phyloP scores from a whole-genome alignment of 1,140 invertebrate species.

The Macrosteles quadrilineatus region DNA sequence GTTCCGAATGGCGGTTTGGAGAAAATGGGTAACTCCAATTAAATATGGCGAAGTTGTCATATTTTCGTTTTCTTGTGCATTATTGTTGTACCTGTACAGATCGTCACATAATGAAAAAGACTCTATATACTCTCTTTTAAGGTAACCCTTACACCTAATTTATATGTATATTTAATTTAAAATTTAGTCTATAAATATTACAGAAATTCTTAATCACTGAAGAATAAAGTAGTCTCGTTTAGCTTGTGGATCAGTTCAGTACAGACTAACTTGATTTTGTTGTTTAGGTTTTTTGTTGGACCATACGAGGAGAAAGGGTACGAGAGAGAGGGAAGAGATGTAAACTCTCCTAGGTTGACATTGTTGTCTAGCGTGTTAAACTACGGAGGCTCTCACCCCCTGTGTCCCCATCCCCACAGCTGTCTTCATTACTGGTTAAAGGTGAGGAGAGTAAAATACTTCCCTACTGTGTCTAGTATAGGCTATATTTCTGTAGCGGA shows the following conservation, averaged over 20 bases:
- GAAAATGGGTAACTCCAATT: conserved; percentile 62
- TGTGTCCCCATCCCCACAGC: conserved; percentile 63
- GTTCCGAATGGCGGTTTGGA: conserved; percentile 68
- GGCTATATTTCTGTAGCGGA: too few relatives aligned
- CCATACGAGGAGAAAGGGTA: conserved; percentile 55
- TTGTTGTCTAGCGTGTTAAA: conserved; percentile 11
- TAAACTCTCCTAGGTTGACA: background rate
- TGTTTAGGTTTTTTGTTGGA: conserved; percentile 61
- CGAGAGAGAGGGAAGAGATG: conserved; percentile 18
- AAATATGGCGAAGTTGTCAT: conserved; percentile 66
- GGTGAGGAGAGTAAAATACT: too few relatives aligned
- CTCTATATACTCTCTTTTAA: conserved; percentile 65
- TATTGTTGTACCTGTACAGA: conserved; percentile 61
- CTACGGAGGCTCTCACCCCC: conserved; percentile 28
- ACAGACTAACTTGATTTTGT: too few relatives aligned
- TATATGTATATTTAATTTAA: too few relatives aligned
- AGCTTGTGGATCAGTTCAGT: too few relatives aligned
- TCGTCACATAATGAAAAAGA: conserved; percentile 55
- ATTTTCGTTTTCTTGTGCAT: conserved; percentile 61
- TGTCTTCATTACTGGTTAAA: conserved; percentile 60
- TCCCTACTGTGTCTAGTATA: too few relatives aligned
- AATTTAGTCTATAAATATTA: too few relatives aligned
- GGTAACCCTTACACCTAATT: too few relatives aligned
- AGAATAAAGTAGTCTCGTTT: too few relatives aligned
- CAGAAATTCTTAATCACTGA: too few relatives aligned